Evolutionary conservation across 53 echinoderm and acorn worm species (phyloP).

Genomic region (Patiria pectinifera): DNA sequence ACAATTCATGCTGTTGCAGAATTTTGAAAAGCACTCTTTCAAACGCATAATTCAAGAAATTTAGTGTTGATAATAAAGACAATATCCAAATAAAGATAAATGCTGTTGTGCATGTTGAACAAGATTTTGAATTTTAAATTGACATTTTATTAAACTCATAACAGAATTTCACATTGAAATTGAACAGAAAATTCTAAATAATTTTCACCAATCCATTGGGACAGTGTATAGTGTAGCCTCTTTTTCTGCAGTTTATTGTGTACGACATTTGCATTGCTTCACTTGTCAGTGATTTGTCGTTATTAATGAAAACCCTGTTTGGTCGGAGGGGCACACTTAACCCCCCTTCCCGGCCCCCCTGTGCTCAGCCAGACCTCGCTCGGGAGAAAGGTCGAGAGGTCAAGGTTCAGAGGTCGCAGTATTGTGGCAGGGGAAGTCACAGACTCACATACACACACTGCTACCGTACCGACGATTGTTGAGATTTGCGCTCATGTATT

Average conservation of each 20-base stretch:
- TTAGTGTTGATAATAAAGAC: too few species aligned
- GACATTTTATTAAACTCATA: too few species aligned
- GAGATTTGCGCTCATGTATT: slow-evolving; percentile 49
- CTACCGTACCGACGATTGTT: slow-evolving; percentile 44
- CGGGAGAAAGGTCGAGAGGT: not conserved
- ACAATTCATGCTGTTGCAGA: not conserved
- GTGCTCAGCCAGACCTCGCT: slow-evolving; percentile 40
- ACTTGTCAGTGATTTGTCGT: slow-evolving; percentile 9
- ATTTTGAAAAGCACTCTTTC: not conserved
- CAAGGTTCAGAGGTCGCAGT: slow-evolving; percentile 44
- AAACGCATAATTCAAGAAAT: not conserved
- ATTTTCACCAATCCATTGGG: not conserved
- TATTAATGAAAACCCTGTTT: not conserved
- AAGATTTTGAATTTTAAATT: too few species aligned
- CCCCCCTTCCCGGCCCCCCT: not conserved
- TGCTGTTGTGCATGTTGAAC: too few species aligned
- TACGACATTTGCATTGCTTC: slow-evolving; percentile 53
- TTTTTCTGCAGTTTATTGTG: slow-evolving; percentile 5
- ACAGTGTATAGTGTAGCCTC: not conserved
- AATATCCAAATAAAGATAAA: too few species aligned
- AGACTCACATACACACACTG: slow-evolving; percentile 27
- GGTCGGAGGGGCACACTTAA: slow-evolving; percentile 19
- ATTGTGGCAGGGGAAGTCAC: slow-evolving; percentile 29
- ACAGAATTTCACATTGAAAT: not conserved
- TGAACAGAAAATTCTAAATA: not conserved